Base-by-base conservation (phyloP, 1,140 invertebrate species). In the Lepidotrigona ventralis region DNA sequence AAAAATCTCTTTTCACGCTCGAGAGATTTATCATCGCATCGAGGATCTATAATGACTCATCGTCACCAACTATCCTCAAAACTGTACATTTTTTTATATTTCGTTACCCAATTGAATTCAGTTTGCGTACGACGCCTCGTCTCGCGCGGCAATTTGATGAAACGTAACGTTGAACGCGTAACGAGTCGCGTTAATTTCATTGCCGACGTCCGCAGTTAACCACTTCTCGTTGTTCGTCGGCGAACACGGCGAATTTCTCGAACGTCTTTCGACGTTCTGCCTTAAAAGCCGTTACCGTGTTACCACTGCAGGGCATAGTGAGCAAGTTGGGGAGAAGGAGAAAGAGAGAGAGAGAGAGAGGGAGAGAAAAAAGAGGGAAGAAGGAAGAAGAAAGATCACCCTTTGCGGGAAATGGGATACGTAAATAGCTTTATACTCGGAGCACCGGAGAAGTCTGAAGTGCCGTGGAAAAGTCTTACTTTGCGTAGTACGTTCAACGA, bases 341-440 rank as follows among this genome's bases (percentile, higher is more conserved):
- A 46, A 0, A 39, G 6, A 39, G 33, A 39, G 33, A 39, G 33
- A 46, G 19, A 8, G 6, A 46, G 6, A 39, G 6, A 39, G 33
- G 5, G 33, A 39, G 33, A 46, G 19, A 8, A 9, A 23, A 11
- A 11, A 19, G 2, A 60, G 6, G 9, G 9, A 19, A 26, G 12
- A 77, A 68, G n/a, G 2, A 21, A n/a, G 12, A 23, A n/a, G 54
- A 51, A 76, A 68, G 68, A 82, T 75, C 76, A 63, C 64, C 58
- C 56, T 66, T 82, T 70, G n/a, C 60, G 60, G 53, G 72, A 68
- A 81, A 81, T 66, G 74, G 74, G 81, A 78, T 78, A 69, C 81
- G 68, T 82, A 82, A 82, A 82, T 78, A 78, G 81, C 66, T 82
- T 77, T 78, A 77, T 82, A 78, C 74, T 69, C 53, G 81, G 54